phyloP scores from a whole-genome alignment of 1,140 invertebrate species.

The Drosophila truncata region DNA sequence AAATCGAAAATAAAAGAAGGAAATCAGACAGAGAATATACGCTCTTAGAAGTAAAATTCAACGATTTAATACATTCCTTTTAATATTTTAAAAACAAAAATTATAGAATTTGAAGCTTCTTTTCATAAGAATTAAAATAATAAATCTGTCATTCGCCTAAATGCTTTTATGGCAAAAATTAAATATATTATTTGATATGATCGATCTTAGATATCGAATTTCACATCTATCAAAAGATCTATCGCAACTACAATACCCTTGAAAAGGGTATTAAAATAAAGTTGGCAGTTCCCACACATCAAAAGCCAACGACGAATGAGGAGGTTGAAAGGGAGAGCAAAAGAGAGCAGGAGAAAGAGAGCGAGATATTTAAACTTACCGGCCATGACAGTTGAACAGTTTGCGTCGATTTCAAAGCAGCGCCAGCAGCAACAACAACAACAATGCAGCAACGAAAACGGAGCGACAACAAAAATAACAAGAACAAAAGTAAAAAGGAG shows the following conservation, averaged over 20 bases:
- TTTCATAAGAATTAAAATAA: neutral
- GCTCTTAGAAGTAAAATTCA: no score
- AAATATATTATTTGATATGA: neutral
- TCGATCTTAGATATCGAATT: constrained; percentile 1
- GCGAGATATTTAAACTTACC: constrained; percentile 74
- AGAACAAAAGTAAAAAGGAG: constrained; percentile 68
- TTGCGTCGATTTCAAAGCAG: constrained; percentile 72
- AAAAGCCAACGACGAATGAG: constrained; percentile 30
- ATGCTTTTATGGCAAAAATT: no score
- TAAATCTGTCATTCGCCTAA: neutral
- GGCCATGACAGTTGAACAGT: constrained; percentile 85
- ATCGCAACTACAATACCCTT: neutral
- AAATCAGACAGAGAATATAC: neutral
- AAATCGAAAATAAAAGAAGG: constrained; percentile 4
- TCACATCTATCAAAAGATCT: neutral
- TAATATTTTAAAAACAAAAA: neutral
- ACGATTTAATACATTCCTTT: no score
- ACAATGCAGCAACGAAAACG: constrained; percentile 41
- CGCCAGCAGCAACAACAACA: constrained; percentile 52
- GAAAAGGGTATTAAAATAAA: constrained; percentile 19
- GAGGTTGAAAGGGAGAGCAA: constrained; percentile 18
- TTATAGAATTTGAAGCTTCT: neutral
- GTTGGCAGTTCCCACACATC: constrained; percentile 31
- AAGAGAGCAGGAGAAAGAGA: constrained; percentile 13
- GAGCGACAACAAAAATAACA: constrained; percentile 60